Evolutionary conservation across 2,797 vertebrate genomes (phyloP).

Genomic region (Bufotes viridis): DNA sequence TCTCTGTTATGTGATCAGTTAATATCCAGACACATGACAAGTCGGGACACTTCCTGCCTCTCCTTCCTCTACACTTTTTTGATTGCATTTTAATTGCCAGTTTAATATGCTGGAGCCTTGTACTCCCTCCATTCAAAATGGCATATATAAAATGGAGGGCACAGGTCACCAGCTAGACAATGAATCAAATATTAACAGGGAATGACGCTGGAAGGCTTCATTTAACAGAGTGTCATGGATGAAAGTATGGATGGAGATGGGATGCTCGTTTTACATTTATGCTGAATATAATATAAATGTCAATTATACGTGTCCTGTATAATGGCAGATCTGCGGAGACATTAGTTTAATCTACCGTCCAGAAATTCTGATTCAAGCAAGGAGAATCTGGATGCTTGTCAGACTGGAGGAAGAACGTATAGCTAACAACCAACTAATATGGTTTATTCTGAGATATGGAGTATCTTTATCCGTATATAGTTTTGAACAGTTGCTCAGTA

Average conservation of each 20-base stretch:
- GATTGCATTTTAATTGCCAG: slow-evolving; percentile 56
- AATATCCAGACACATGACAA: slow-evolving; percentile 42
- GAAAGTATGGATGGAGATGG: background rate
- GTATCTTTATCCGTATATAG: no score
- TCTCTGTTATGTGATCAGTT: slow-evolving; percentile 41
- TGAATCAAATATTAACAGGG: slow-evolving; percentile 43
- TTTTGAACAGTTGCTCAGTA: no score
- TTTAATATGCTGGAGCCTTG: slow-evolving; percentile 45
- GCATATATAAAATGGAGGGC: slow-evolving; percentile 34
- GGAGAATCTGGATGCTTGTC: background rate
- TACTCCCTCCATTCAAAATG: slow-evolving; percentile 26
- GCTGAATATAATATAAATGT: background rate
- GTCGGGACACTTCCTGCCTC: background rate
- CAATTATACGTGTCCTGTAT: background rate
- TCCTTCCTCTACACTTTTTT: background rate
- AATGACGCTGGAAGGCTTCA: slow-evolving; percentile 23
- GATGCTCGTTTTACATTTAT: background rate
- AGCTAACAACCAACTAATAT: no score
- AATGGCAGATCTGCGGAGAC: background rate
- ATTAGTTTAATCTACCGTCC: background rate
- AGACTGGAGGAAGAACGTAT: background rate
- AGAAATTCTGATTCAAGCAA: background rate
- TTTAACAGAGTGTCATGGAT: slow-evolving; percentile 25
- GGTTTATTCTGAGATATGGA: no score
- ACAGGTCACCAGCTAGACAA: slow-evolving; percentile 39